Percentiles rank a stretch among this genome's conserved stretches.
Evolutionary conservation across 2,797 vertebrate species (phyloP).

Genomic region (Microctenopoma lineatum): DNA sequence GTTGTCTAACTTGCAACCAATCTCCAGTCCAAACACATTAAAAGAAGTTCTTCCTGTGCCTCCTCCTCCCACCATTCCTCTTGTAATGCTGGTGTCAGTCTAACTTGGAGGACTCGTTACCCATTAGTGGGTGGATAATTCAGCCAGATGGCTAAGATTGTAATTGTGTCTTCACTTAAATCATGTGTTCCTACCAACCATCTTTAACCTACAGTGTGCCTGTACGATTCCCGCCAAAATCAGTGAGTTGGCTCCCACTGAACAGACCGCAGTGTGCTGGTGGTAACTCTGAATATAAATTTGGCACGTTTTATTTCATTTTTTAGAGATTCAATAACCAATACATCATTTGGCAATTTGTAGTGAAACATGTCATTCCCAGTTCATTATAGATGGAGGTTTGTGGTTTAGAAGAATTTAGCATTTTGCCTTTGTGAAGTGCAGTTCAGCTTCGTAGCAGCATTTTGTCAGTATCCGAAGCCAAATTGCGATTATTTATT

Average conservation of each 20-base stretch:
- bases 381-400: neutral
- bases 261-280: slow-evolving; percentile 20
- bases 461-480: neutral
- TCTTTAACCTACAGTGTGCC: slow-evolving; percentile 6
- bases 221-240: slow-evolving; percentile 1
- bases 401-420: slow-evolving; percentile 1
- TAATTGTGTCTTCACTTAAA: slow-evolving; percentile 4
- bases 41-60: neutral
- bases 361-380: neutral
- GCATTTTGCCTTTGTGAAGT: neutral
- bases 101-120: slow-evolving; percentile 9
- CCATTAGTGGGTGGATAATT: slow-evolving; percentile 9
- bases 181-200: slow-evolving; percentile 8
- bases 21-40: slow-evolving; percentile 3
- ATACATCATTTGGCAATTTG: slow-evolving; percentile 30
- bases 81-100: slow-evolving; percentile 49
- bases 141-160: slow-evolving; percentile 11
- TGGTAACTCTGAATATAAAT: slow-evolving; percentile 14
- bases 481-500: slow-evolving; percentile 6
- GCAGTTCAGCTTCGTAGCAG: neutral
- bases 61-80: neutral
- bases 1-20: slow-evolving; percentile 1
- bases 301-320: slow-evolving; percentile 28
- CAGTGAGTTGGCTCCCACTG: neutral
- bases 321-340: slow-evolving; percentile 16